Evolutionary conservation across 2,888 invertebrate species (phyloP).

Genomic region (Myopa testacea): DNA sequence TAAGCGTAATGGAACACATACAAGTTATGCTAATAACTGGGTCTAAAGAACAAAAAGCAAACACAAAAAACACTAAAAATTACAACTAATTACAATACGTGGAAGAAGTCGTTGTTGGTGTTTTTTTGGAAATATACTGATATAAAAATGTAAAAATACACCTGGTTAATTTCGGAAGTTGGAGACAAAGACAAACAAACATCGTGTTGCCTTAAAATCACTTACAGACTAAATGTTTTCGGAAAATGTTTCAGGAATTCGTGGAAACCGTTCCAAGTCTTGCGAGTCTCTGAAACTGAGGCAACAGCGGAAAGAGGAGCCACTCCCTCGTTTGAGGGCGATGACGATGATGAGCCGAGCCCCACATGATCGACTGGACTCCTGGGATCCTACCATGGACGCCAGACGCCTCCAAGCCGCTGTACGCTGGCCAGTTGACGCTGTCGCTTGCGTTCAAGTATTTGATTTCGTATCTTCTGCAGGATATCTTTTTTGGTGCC

Average conservation of each 20-base stretch:
- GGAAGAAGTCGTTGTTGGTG: neutral
- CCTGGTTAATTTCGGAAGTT: no score
- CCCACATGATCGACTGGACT: neutral
- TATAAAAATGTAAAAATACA: no score
- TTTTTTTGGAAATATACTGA: no score
- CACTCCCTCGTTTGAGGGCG: neutral
- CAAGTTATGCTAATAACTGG: no score
- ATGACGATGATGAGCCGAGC: neutral
- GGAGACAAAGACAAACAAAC: no score
- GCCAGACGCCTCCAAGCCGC: constrained; percentile 56
- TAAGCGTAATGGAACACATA: no score
- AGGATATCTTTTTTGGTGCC: constrained; percentile 60
- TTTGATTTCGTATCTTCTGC: constrained; percentile 64
- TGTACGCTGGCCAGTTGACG: constrained; percentile 58
- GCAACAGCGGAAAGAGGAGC: neutral
- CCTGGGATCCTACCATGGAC: constrained; percentile 59
- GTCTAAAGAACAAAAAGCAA: neutral
- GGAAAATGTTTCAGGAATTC: constrained; percentile 18
- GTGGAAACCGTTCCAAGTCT: constrained; percentile 14
- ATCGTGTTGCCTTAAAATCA: neutral
- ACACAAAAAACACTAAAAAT: neutral
- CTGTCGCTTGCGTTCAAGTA: constrained; percentile 63
- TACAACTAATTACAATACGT: neutral
- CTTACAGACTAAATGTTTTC: constrained; percentile 21
- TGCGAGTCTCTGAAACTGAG: constrained; percentile 26